Conservation (phyloP, 2,888 invertebrate species). For the Neelides folsomi region DNA sequence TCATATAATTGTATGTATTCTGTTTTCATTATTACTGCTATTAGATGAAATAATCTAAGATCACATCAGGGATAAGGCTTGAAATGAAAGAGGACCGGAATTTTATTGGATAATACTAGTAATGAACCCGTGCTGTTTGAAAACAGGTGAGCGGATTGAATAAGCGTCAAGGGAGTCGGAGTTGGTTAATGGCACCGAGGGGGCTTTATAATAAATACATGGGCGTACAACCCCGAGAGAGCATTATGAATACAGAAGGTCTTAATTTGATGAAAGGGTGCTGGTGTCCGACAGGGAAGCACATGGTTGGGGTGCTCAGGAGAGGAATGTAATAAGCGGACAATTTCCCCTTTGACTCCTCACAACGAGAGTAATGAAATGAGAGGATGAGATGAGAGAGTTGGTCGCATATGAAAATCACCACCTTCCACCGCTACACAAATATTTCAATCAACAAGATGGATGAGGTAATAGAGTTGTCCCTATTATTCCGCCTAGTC, state of each 20-base stretch:
- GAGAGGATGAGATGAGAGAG: conserved; percentile 1
- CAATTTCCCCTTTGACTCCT: conserved; percentile 13
- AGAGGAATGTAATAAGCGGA: conserved; percentile 12
- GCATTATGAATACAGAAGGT: not conserved
- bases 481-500: not conserved
- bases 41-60: no score
- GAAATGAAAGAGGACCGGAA: no score
- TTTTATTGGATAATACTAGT: no score
- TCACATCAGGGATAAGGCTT: no score
- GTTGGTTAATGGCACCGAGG: not conserved
- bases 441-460: no score
- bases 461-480: no score
- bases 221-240: not conserved
- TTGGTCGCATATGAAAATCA: no score
- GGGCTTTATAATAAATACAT: conserved; percentile 1
- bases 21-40: no score
- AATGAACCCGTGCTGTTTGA: no score
- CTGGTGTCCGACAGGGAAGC: conserved; percentile 7
- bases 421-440: no score
- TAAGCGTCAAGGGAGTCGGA: not conserved
- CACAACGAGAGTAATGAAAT: conserved; percentile 10
- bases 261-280: not conserved
- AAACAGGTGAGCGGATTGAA: no score
- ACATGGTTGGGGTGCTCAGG: conserved; percentile 2
- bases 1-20: no score